Evolutionary conservation across 2,888 invertebrate species (phyloP).

Genomic region (Drosophila anceps): DNA sequence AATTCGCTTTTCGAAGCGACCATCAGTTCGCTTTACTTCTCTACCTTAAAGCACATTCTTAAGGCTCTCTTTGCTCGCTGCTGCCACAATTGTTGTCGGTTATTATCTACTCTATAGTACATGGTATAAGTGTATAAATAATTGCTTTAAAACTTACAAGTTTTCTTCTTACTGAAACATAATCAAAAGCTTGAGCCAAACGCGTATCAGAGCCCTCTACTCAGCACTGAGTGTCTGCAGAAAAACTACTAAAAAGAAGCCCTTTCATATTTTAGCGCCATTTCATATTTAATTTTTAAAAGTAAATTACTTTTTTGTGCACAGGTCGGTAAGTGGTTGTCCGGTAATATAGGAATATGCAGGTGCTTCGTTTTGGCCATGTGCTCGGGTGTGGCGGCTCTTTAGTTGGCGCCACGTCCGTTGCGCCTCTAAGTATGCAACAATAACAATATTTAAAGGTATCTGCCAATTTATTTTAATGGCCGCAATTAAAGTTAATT

Average conservation of each 20-base stretch:
- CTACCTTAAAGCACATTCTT: too few relatives aligned
- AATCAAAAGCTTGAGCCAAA: not conserved
- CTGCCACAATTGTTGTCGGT: too few relatives aligned
- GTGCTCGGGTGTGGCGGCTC: conserved; percentile 9
- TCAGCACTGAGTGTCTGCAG: not conserved
- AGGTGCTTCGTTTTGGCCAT: conserved; percentile 5
- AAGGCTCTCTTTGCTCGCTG: too few relatives aligned
- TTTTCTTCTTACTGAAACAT: not conserved
- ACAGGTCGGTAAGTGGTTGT: conserved; percentile 18
- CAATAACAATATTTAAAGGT: conserved; percentile 84
- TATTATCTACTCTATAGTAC: not conserved
- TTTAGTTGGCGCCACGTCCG: conserved; percentile 41
- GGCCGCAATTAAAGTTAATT: conserved; percentile 84
- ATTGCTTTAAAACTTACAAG: not conserved
- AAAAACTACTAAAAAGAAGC: conserved; percentile 1
- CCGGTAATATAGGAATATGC: conserved; percentile 30
- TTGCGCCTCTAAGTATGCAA: conserved; percentile 73
- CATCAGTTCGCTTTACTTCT: too few relatives aligned
- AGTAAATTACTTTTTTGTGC: conserved; percentile 2
- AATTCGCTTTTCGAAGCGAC: too few relatives aligned
- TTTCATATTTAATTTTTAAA: conserved; percentile 11
- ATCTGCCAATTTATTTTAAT: conserved; percentile 85
- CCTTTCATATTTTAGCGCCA: conserved; percentile 4
- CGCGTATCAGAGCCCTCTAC: too few relatives aligned
- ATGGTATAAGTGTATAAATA: too few relatives aligned